Base-by-base conservation (phyloP, 1,140 invertebrate genomes). In the Bombyx mori region DNA sequence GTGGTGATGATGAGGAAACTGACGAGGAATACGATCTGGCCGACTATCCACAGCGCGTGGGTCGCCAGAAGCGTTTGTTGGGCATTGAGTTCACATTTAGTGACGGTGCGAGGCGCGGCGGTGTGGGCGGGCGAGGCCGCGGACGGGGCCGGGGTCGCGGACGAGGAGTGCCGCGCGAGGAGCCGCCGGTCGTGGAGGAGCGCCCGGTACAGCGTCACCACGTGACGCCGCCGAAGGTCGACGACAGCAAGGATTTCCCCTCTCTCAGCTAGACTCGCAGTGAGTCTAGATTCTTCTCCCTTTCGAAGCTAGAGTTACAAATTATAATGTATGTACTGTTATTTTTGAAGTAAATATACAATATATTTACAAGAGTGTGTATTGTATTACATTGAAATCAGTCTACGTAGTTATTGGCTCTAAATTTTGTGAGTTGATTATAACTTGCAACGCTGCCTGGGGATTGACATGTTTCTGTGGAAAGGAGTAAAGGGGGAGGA, bases 221-320 rank as follows among this genome's bases (percentile, higher is more conserved):
- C 12, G 87, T 85, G 42, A 88, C 92, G 63, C 96, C 96, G 75
- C 97, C 97, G 22, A 97, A 97, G 85, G 95, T 98, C 54, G 96
- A 98, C 82, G 96, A 98, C 88, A 96, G 96, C 89, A 93, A 94
- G 77, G 96, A 97, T 89, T 98, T 98, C 88, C 97, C 97, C 63
- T 96, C 95, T 71, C 90, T 97, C 78, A 93, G 94, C 82, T 95
- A 93, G 91, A 83, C 71, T 79, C 65, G 57, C 66, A 72, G 69
- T 75, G 75, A 76, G 80, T 74, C 68, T 65, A 69, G 44, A 69
- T 67, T 82, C 76, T 79, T 73, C 75, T 82, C 81, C 78, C 75
- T 80, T 82, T 61, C 66, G 71, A 73, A 80, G 67, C 81, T 85
- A 85, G 76, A 82, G 73, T 76, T 84, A 82, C 78, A 82, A 76